Percentiles rank a stretch among this genome's conserved stretches.
phyloP scores from a whole-genome alignment of 2,888 invertebrate species.

The Artemia sinica region DNA sequence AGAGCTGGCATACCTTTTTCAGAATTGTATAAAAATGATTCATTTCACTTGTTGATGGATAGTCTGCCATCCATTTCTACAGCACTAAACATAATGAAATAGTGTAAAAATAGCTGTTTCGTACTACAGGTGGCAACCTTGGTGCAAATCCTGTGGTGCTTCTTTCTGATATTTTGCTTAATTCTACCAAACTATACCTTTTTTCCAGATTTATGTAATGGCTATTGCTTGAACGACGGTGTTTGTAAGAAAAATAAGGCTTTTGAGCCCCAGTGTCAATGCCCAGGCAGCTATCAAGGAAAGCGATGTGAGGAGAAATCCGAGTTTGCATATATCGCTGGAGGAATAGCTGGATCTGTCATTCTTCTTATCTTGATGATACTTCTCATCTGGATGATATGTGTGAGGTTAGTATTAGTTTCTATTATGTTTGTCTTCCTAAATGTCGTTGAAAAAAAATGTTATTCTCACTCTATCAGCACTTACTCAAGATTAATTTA shows the following conservation, averaged over 20 bases:
- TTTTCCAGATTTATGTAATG: slow-evolving; percentile 54
- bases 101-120: no score
- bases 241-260: slow-evolving; percentile 58
- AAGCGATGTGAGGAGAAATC: slow-evolving; percentile 73
- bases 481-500: no score
- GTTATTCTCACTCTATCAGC: no score
- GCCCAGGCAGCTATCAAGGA: slow-evolving; percentile 79
- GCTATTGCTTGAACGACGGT: slow-evolving; percentile 76
- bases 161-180: no score
- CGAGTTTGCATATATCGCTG: slow-evolving; percentile 86
- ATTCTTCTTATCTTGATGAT: slow-evolving; percentile 80
- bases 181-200: slow-evolving; percentile 15
- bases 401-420: slow-evolving; percentile 47
- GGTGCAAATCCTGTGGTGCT: no score
- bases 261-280: slow-evolving; percentile 70
- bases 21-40: no score
- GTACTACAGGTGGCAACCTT: no score
- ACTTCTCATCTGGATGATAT: slow-evolving; percentile 90
- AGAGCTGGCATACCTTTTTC: no score
- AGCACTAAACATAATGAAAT: no score
- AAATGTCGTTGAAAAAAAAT: not conserved
- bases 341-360: slow-evolving; percentile 83
- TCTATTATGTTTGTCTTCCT: not conserved
- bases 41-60: no score
- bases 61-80: no score